Evolutionary conservation across 2,797 vertebrate species (phyloP).

Genomic region (Lates japonicus): DNA sequence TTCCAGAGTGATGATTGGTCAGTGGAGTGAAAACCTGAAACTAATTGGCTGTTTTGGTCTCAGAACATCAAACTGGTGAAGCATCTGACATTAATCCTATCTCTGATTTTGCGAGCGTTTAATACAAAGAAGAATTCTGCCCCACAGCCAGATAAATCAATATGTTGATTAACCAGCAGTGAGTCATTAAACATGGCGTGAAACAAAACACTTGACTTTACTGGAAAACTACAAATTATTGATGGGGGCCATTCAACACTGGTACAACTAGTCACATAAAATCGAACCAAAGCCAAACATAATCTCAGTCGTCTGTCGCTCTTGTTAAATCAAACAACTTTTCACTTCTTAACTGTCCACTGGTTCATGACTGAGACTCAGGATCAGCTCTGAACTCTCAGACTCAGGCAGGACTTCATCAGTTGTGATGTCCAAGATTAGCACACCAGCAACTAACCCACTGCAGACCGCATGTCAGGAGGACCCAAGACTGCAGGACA

Average conservation of each 20-base stretch:
- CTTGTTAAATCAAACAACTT: too few relatives aligned
- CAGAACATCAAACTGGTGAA: conserved; percentile 24
- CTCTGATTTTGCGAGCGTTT: not conserved
- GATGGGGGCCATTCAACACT: too few relatives aligned
- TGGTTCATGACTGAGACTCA: too few relatives aligned
- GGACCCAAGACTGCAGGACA: not conserved
- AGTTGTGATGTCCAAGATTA: too few relatives aligned
- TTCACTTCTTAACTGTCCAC: too few relatives aligned
- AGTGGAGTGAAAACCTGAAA: not conserved
- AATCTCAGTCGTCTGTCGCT: too few relatives aligned
- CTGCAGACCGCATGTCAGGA: not conserved
- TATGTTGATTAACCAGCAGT: not conserved
- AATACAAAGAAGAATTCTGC: not conserved
- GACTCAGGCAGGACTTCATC: too few relatives aligned
- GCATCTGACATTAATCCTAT: conserved; percentile 6
- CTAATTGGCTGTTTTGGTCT: conserved; percentile 46
- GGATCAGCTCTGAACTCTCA: too few relatives aligned
- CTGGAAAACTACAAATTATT: not conserved
- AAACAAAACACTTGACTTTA: too few relatives aligned
- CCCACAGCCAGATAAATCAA: conserved; percentile 11
- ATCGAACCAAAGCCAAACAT: too few relatives aligned
- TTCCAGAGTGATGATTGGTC: conserved; percentile 12
- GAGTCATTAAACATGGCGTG: not conserved
- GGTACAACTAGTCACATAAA: too few relatives aligned
- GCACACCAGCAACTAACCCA: too few relatives aligned